Conservation (phyloP, 2,113 vertebrate genomes). For the Myxocyprinus asiaticus region DNA sequence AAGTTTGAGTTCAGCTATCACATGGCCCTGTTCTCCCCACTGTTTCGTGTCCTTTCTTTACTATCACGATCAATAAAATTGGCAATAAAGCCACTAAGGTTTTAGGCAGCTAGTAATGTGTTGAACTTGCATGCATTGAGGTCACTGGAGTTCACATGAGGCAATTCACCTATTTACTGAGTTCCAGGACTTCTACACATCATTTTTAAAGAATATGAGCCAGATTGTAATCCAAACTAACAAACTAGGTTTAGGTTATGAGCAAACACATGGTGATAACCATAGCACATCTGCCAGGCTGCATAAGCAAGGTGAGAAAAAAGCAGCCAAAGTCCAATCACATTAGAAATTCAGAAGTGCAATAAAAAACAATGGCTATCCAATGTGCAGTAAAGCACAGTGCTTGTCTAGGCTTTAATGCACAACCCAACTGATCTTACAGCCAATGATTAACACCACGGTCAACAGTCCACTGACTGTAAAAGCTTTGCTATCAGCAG, state of each 20-base stretch:
- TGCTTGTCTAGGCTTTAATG: conserved; percentile 38
- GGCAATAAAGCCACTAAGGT: too few relatives aligned
- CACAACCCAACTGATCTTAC: conserved; percentile 7
- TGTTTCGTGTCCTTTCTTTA: too few relatives aligned
- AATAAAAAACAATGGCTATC: conserved; percentile 1
- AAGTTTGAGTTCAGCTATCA: too few relatives aligned
- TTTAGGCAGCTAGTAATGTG: too few relatives aligned
- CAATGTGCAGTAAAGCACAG: neutral
- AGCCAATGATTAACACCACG: conserved; percentile 45
- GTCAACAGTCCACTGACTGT: conserved; percentile 33
- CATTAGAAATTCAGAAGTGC: neutral
- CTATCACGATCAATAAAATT: too few relatives aligned
- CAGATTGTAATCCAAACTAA: neutral
- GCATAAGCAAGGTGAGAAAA: neutral
- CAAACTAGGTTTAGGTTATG: neutral
- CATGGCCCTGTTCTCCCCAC: too few relatives aligned
- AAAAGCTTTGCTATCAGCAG: conserved; percentile 34
- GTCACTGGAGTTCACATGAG: neutral
- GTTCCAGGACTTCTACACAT: neutral
- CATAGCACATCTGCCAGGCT: neutral
- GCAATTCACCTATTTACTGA: neutral
- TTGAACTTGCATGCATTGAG: too few relatives aligned
- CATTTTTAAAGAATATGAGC: neutral
- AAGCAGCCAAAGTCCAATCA: neutral
- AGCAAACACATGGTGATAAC: conserved; percentile 8